Conservation (phyloP, 2,113 vertebrate species). For the Sialia sialis region DNA sequence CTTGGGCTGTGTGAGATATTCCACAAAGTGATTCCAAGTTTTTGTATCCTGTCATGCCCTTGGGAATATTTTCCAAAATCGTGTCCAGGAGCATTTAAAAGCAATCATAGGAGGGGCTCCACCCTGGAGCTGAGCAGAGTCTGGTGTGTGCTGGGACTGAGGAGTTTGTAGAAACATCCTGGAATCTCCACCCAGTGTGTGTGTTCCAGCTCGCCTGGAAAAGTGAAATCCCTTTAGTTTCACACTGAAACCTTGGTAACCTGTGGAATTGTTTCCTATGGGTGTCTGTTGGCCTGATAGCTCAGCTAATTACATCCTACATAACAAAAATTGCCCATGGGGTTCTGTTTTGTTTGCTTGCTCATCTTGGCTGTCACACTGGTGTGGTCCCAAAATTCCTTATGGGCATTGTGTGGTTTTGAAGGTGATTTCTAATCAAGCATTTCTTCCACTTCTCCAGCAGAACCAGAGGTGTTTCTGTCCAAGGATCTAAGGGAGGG, state of each 20-base stretch:
- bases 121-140: neutral
- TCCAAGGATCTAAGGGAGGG: neutral
- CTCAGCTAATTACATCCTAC: neutral
- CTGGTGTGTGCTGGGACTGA: neutral
- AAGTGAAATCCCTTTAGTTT: neutral
- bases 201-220: neutral
- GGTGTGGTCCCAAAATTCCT: neutral
- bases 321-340: neutral
- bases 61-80: slow-evolving; percentile 8
- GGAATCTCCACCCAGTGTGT: neutral
- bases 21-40: neutral
- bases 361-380: neutral
- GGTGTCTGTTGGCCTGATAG: neutral
- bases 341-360: neutral
- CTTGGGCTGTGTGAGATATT: neutral
- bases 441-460: neutral
- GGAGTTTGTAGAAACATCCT: neutral
- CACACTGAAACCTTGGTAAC: neutral
- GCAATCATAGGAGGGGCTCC: neutral
- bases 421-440: neutral
- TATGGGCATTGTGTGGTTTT: rapidly evolving
- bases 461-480: neutral
- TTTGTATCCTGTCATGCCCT: neutral
- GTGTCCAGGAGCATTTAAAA: slow-evolving; percentile 13
- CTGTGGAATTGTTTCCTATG: neutral